phyloP scores from a whole-genome alignment of 1,140 invertebrate genomes.

The Heterodera schachtii region DNA sequence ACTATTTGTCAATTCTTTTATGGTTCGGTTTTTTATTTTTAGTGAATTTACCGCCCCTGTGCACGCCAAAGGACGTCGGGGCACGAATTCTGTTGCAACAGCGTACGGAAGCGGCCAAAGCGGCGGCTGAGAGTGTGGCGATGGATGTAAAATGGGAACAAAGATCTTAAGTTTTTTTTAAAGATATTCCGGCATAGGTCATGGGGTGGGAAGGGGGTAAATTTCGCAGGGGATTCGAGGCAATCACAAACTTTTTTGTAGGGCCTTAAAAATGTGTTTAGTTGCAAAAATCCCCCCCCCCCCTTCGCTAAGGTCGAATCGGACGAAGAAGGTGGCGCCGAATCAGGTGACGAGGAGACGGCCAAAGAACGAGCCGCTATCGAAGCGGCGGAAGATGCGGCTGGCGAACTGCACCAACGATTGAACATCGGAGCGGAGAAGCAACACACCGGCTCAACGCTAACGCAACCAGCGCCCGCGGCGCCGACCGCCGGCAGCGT shows the following conservation, averaged over 20 bases:
- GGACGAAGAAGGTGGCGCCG: conserved; percentile 54
- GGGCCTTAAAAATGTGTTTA: no score
- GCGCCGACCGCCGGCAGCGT: conserved; percentile 83
- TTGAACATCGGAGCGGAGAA: conserved; percentile 22
- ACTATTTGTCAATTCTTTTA: no score
- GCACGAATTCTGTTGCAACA: conserved; percentile 59
- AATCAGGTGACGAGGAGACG: background rate
- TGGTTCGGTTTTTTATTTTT: conserved; percentile 10
- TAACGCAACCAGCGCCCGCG: conserved; percentile 74
- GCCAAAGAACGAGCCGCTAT: conserved; percentile 6
- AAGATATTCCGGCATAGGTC: no score
- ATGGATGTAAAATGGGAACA: conserved; percentile 55
- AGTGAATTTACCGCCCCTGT: conserved; percentile 59
- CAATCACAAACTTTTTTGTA: no score
- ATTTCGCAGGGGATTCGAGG: no score
- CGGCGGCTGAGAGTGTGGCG: conserved; percentile 56
- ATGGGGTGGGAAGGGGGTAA: no score
- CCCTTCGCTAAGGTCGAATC: conserved; percentile 46
- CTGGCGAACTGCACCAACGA: conserved; percentile 11
- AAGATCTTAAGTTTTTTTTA: no score
- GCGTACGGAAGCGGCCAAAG: conserved; percentile 58
- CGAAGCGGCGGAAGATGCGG: conserved; percentile 4
- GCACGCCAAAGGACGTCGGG: conserved; percentile 62
- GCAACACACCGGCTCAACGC: conserved; percentile 36
- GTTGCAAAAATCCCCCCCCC: no score